phyloP scores from a whole-genome alignment of 2,113 vertebrate species.

The Ageneiosus marmoratus region DNA sequence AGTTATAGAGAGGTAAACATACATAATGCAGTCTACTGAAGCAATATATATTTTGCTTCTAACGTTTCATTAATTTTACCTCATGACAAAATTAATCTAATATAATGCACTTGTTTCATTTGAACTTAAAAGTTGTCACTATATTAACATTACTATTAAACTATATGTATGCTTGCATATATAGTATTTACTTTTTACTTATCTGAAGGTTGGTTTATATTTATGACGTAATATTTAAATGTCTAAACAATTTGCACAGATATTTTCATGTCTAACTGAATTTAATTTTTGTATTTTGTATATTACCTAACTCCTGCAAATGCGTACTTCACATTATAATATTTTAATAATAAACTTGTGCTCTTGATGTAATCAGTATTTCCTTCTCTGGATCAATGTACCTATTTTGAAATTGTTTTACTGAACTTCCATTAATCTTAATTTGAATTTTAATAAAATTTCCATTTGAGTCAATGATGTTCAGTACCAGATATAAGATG shows the following conservation, averaged over 20 bases:
- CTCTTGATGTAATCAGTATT: background rate
- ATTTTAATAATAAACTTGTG: background rate
- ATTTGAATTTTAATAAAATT: background rate
- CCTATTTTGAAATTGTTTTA: background rate
- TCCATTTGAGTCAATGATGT: background rate
- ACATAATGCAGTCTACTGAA: background rate
- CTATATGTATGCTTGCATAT: slow-evolving; percentile 14
- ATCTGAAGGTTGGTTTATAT: slow-evolving; percentile 30
- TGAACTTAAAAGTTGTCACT: too few relatives aligned
- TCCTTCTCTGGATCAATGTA: background rate
- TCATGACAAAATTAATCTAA: too few relatives aligned
- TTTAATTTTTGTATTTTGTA: slow-evolving; percentile 44
- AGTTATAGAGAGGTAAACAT: too few relatives aligned
- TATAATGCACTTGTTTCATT: too few relatives aligned
- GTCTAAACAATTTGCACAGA: slow-evolving; percentile 24
- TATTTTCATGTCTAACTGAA: slow-evolving; percentile 29
- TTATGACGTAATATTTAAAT: background rate
- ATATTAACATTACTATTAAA: background rate
- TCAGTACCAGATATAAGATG: background rate
- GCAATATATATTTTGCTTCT: too few relatives aligned
- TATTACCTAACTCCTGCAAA: background rate
- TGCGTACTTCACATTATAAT: background rate
- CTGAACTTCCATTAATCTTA: background rate
- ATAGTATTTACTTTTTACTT: slow-evolving; percentile 29
- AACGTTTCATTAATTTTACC: background rate